phyloP scores from a whole-genome alignment of 2,888 invertebrate species.

The Eudemis profundana region DNA sequence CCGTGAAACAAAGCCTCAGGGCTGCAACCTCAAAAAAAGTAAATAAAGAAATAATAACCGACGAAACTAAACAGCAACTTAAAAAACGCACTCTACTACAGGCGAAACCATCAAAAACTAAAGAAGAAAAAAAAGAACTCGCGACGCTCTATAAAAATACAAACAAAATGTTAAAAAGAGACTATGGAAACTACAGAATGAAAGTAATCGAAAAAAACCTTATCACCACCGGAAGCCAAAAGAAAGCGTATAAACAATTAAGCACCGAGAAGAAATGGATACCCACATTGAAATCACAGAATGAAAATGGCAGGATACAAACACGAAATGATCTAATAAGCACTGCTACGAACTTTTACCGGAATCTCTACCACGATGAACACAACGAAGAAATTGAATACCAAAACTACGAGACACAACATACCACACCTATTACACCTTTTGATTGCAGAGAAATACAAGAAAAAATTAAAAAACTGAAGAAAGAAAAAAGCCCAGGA shows the following conservation, averaged over 20 bases:
- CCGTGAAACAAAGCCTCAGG: neutral
- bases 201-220: neutral
- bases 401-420: neutral
- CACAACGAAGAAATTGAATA: neutral
- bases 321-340: no score
- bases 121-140: neutral
- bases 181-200: conserved; percentile 3
- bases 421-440: neutral
- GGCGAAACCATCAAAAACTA: neutral
- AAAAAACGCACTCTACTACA: neutral
- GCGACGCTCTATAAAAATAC: neutral
- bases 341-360: no score
- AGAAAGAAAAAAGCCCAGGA: conserved; percentile 12
- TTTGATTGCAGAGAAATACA: neutral
- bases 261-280: neutral
- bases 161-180: neutral
- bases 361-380: no score
- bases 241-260: conserved; percentile 1
- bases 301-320: no score
- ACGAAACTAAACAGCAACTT: neutral
- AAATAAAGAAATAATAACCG: neutral
- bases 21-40: neutral
- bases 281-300: no score
- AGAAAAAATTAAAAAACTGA: neutral
- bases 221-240: neutral